Conservation (phyloP, 1,140 invertebrate genomes). For the Cydia amplana region DNA sequence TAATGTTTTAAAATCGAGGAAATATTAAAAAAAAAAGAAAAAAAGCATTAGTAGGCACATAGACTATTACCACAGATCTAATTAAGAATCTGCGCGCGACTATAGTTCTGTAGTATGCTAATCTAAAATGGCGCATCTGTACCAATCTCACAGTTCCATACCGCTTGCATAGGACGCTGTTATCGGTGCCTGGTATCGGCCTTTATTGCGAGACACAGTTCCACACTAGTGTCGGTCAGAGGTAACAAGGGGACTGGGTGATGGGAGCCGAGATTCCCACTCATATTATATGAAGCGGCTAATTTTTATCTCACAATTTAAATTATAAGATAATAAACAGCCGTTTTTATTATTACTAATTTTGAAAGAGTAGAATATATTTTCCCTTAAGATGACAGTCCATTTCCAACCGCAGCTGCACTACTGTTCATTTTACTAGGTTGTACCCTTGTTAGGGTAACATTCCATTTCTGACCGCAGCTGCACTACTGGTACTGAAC, state of each 20-base stretch:
- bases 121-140: background rate
- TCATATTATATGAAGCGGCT: background rate
- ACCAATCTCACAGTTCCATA: background rate
- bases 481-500: no score
- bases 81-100: constrained; percentile 7
- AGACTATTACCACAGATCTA: background rate
- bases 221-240: constrained; percentile 50
- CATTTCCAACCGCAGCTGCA: no score
- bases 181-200: constrained; percentile 57
- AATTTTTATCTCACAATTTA: background rate
- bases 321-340: background rate
- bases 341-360: background rate
- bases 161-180: constrained; percentile 30
- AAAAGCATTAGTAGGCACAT: background rate
- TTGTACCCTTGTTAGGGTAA: no score
- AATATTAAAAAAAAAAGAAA: no score
- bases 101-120: background rate
- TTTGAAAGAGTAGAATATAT: no score
- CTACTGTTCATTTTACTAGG: no score
- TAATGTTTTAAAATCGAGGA: no score
- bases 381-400: no score
- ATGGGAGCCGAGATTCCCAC: constrained; percentile 39
- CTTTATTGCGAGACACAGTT: constrained; percentile 49
- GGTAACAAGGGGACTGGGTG: constrained; percentile 41
- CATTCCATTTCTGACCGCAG: no score